These are phyloP conservation scores for Neoitamus cyanurus DNA, from an alignment of 2,888 invertebrate species.

Conservation along the genomic window DNA sequence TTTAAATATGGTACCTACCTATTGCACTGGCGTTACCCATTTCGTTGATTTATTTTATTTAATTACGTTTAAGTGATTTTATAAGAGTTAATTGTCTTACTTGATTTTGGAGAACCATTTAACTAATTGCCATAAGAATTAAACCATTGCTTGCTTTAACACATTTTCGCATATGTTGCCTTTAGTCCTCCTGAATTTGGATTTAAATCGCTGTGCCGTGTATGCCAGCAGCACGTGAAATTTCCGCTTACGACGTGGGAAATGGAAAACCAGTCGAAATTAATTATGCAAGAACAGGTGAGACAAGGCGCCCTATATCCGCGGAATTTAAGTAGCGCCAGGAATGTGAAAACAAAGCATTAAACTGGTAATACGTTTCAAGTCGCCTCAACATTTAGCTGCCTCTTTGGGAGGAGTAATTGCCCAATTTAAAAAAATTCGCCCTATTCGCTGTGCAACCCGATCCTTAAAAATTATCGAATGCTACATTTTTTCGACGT, in stretches of 20 bases:
- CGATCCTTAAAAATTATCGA: conserved; percentile 29
- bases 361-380: background rate
- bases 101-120: no score
- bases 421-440: background rate
- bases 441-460: conserved; percentile 17
- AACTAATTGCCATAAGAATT: background rate
- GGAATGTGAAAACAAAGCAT: conserved; percentile 32
- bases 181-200: background rate
- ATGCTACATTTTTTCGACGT: background rate
- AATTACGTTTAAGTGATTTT: no score
- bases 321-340: background rate
- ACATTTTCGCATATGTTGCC: background rate
- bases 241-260: background rate
- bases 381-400: background rate
- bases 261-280: background rate
- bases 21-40: no score
- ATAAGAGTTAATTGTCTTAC: no score
- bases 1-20: no score
- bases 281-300: conserved; percentile 17
- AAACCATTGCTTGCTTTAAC: background rate
- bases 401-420: background rate
- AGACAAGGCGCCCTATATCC: background rate
- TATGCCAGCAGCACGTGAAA: background rate
- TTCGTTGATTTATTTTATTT: no score
- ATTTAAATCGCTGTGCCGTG: background rate